A percentile compares a stretch with the other conserved stretches of the same genome.
Conservation (phyloP, 2,888 invertebrate genomes). For the Euproctis similis region DNA sequence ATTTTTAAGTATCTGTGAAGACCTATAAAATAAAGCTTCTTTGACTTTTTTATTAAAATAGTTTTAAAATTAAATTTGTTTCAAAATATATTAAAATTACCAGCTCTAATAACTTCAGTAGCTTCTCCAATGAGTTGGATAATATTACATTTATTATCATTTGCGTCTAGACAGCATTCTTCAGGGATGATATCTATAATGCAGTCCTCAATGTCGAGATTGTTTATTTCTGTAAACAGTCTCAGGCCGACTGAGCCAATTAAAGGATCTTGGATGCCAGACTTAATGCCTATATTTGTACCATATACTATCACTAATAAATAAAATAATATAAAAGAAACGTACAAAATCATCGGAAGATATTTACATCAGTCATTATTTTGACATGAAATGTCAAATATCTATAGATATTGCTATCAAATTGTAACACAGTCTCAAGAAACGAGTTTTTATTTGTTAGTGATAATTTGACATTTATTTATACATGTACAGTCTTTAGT, state of each 20-base stretch:
- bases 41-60: too few species aligned
- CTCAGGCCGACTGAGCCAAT: conserved; percentile 37
- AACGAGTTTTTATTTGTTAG: too few species aligned
- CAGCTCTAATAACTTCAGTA: conserved; percentile 30
- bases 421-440: too few species aligned
- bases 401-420: not conserved
- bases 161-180: conserved; percentile 42
- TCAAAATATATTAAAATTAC: too few species aligned
- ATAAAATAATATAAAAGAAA: conserved; percentile 39
- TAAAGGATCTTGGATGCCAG: conserved; percentile 27
- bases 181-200: conserved; percentile 41
- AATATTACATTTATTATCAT: conserved; percentile 36
- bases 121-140: conserved; percentile 41
- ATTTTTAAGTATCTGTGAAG: too few species aligned
- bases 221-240: conserved; percentile 40
- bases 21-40: too few species aligned
- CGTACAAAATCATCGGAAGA: conserved; percentile 51
- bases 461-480: too few species aligned
- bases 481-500: too few species aligned
- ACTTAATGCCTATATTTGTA: conserved; percentile 25
- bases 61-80: too few species aligned
- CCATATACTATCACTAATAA: conserved; percentile 22
- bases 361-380: conserved; percentile 11
- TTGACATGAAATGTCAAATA: conserved; percentile 10
- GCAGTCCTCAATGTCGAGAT: conserved; percentile 38